Evolutionary conservation across 2,888 invertebrate genomes (phyloP).

Genomic region (Nephrocerus scutellatus): DNA sequence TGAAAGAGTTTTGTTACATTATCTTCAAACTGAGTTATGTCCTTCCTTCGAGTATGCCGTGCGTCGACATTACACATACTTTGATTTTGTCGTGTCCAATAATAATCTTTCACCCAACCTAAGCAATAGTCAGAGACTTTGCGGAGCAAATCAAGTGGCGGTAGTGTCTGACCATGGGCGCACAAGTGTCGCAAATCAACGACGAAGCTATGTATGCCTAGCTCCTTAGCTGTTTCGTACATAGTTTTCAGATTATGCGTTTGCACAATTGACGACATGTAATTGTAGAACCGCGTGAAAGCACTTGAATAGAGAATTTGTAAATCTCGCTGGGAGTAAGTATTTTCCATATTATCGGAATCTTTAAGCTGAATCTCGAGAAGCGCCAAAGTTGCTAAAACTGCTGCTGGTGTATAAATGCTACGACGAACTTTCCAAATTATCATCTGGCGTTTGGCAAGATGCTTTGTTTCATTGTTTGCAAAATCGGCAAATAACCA

Average conservation of each 20-base stretch:
- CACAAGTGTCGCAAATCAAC: constrained; percentile 46
- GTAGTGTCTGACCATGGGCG: constrained; percentile 42
- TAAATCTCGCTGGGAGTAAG: constrained; percentile 20
- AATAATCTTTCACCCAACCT: constrained; percentile 41
- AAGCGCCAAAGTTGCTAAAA: constrained; percentile 40
- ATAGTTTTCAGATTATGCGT: constrained; percentile 37
- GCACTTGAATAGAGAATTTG: constrained; percentile 39
- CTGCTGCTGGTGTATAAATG: constrained; percentile 40
- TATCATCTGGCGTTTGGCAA: constrained; percentile 34
- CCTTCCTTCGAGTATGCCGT: constrained; percentile 30
- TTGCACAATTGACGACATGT: constrained; percentile 46
- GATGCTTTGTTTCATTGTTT: constrained; percentile 19
- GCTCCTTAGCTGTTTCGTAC: constrained; percentile 41
- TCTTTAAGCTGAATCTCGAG: constrained; percentile 40
- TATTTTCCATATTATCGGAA: constrained; percentile 2
- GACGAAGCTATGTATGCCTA: constrained; percentile 44
- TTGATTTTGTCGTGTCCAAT: constrained; percentile 36
- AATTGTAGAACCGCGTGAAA: constrained; percentile 45
- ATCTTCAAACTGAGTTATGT: constrained; percentile 31
- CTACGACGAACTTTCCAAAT: constrained; percentile 42
- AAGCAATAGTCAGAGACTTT: constrained; percentile 36
- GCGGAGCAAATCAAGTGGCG: constrained; percentile 36
- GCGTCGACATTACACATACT: constrained; percentile 35
- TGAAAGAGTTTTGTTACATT: constrained; percentile 28
- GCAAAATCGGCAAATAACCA: constrained; percentile 32